Evolutionary conservation across 1,140 invertebrate genomes (phyloP).

Genomic region (Pseudoatta argentina): DNA sequence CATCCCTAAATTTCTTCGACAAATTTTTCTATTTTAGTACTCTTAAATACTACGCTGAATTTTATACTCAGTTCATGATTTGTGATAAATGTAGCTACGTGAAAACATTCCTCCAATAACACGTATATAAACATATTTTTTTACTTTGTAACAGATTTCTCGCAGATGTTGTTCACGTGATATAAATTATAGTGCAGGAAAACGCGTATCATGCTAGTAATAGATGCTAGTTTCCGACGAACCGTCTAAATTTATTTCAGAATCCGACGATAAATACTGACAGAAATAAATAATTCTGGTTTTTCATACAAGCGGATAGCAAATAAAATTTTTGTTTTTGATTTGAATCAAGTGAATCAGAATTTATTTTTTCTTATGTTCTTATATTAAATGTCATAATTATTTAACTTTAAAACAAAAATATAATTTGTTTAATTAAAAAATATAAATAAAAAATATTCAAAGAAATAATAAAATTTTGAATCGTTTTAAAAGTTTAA

Average conservation of each 20-base stretch:
- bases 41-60: not conserved
- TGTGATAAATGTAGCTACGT: not conserved
- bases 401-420: slow-evolving; percentile 9
- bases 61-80: not conserved
- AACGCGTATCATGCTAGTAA: slow-evolving; percentile 16
- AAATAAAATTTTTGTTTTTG: not conserved
- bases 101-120: not conserved
- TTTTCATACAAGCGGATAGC: too few relatives aligned
- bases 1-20: not conserved
- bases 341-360: not conserved
- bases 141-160: not conserved
- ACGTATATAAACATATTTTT: not conserved
- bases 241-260: not conserved
- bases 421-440: not conserved
- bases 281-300: not conserved
- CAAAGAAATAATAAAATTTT: not conserved
- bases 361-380: not conserved
- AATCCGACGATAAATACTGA: not conserved
- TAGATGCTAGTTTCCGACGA: not conserved
- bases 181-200: not conserved
- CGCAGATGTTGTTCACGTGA: not conserved
- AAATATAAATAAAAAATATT: slow-evolving; percentile 2
- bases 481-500: not conserved
- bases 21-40: not conserved
- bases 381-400: not conserved